These are phyloP conservation scores for Aphaenogaster rudis DNA, from an alignment of 1,140 invertebrate genomes.

Conservation along the genomic window DNA sequence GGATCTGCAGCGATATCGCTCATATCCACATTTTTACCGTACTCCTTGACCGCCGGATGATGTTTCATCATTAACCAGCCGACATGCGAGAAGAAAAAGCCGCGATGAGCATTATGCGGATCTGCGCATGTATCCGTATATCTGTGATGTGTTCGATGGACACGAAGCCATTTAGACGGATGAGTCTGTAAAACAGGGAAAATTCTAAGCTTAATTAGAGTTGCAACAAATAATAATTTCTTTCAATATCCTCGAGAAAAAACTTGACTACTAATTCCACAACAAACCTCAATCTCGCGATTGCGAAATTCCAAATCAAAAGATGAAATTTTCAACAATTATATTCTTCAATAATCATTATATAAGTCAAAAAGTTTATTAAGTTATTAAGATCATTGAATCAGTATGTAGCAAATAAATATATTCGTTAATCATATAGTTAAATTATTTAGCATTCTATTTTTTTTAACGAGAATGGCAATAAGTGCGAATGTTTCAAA, in stretches of 20 bases:
- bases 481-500: neutral
- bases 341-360: neutral
- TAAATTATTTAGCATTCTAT: neutral
- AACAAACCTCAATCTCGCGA: neutral
- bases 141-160: conserved; percentile 94
- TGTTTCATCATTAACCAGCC: conserved; percentile 94
- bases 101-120: conserved; percentile 93
- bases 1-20: conserved; percentile 92
- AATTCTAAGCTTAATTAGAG: neutral
- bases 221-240: neutral
- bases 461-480: neutral
- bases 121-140: conserved; percentile 94
- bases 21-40: conserved; percentile 90
- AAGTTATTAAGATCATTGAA: neutral
- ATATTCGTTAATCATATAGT: neutral
- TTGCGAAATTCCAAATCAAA: neutral
- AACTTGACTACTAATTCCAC: neutral
- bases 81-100: conserved; percentile 95
- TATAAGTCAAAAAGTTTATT: neutral
- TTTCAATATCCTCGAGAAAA: neutral
- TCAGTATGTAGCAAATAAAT: neutral
- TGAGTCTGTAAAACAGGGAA: conserved; percentile 79
- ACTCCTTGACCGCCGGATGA: conserved; percentile 91
- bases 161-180: conserved; percentile 88
- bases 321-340: neutral